These are phyloP conservation scores for Lepisosteus oculatus DNA, from an alignment of 2,113 vertebrate species.

Conservation along the genomic window DNA sequence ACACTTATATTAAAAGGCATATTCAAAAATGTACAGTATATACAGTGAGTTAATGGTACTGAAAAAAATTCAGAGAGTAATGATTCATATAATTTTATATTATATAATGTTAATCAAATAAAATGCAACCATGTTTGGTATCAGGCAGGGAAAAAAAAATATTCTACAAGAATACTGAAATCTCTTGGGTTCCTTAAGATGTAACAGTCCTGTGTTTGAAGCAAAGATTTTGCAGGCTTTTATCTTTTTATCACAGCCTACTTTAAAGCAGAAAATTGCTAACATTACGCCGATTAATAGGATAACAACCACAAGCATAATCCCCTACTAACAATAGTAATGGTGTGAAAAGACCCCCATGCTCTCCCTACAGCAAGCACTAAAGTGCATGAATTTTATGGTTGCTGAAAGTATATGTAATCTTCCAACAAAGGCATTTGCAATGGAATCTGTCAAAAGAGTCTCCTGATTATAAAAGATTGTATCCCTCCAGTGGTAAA, in stretches of 20 bases:
- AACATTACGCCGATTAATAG: conserved; percentile 62
- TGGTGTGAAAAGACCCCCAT: conserved; percentile 52
- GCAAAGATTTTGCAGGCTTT: not conserved
- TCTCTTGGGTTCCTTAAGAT: too few species aligned
- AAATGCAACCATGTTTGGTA: too few species aligned
- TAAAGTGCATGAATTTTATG: conserved; percentile 37
- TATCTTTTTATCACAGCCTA: conserved; percentile 5
- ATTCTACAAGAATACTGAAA: too few species aligned
- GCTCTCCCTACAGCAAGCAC: conserved; percentile 47
- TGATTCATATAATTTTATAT: too few species aligned
- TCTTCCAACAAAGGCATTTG: conserved; percentile 46
- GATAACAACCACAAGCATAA: conserved; percentile 69
- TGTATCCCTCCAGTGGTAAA: conserved; percentile 41
- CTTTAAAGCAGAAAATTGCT: conserved; percentile 59
- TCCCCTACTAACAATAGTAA: conserved; percentile 56
- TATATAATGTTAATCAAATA: too few species aligned
- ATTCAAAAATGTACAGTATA: not conserved
- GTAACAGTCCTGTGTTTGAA: too few species aligned
- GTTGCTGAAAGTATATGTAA: conserved; percentile 55
- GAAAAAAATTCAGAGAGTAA: too few species aligned
- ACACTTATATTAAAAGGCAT: not conserved
- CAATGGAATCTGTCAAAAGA: conserved; percentile 50
- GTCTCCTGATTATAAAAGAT: conserved; percentile 47
- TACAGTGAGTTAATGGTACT: not conserved
- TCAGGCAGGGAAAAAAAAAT: too few species aligned